Evolutionary conservation across 2,113 vertebrate genomes (phyloP), one percentile per base, ranked within the genome.

Genomic region (Ammodytes dubius): DNA sequence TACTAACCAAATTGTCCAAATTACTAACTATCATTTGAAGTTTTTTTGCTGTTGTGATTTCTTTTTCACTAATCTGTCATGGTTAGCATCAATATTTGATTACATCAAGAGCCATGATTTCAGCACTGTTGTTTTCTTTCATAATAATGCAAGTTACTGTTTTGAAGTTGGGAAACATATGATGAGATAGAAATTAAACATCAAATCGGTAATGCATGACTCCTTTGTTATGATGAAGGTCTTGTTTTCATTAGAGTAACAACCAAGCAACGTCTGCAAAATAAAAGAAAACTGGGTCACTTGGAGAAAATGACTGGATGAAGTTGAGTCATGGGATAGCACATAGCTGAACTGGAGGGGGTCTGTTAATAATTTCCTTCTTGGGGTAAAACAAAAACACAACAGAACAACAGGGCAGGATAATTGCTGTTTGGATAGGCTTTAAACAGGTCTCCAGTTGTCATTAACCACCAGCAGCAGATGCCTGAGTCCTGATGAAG

Each of bases 341-440:
- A 70, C 63, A 50, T 4, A 43, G 74, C 75, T 77, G 50, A 15
- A n/a, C 39, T 56, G 70, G 17, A 84, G 79, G 15, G 59, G 60
- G 85, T 72, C 91, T 95, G 93, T 71, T 90, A 90, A 91, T 91
- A 81, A 93, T 94, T 92, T 91, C 81, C 86, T 87, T 77, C 81
- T 65, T 49, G 72, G 70, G 72, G 78, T 77, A 77, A 88, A 90
- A 91, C 60, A 82, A 88, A 91, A 91, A 92, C 81, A 89, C 90
- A 88, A 82, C 88, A 93, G 81, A 90, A 93, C 87, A 94, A 89
- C 85, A 77, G 27, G 54, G 53, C 76, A 78, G 76, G 80, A 70
- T 93, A 89, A 92, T 93, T 88, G 84, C 45, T 86, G 87, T 93
- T 93, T 88, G 85, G 59, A 86, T 63, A 69, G 78, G 53, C 72